A percentile compares a stretch with the other conserved stretches of the same genome.
phyloP scores from a whole-genome alignment of 2,113 vertebrate species.

The Nannobrachium achirus region DNA sequence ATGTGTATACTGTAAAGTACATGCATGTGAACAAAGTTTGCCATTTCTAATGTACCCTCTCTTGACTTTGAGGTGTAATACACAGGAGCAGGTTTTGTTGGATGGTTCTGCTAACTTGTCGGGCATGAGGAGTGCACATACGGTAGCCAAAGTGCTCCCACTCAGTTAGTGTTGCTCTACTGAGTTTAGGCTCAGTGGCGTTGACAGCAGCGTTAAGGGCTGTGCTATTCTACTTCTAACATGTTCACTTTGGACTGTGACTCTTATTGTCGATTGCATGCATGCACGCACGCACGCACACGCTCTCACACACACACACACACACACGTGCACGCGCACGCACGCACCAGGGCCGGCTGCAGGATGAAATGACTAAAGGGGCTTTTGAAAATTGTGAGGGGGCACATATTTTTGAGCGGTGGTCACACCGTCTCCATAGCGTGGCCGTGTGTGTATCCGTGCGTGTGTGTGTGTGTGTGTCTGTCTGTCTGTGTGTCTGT shows the following conservation, averaged over 20 bases:
- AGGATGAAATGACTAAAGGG: too few relatives aligned
- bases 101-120: slow-evolving; percentile 34
- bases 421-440: too few relatives aligned
- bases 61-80: slow-evolving; percentile 27
- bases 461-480: too few relatives aligned
- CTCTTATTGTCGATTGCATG: too few relatives aligned
- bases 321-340: too few relatives aligned
- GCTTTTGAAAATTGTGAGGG: too few relatives aligned
- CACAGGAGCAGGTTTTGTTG: slow-evolving; percentile 41
- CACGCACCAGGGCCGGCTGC: too few relatives aligned
- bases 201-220: slow-evolving; percentile 47
- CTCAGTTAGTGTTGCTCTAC: slow-evolving; percentile 36
- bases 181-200: slow-evolving; percentile 38
- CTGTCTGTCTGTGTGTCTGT: slow-evolving; percentile 13
- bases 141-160: slow-evolving; percentile 40
- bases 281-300: too few relatives aligned
- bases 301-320: too few relatives aligned
- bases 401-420: too few relatives aligned
- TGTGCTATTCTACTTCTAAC: slow-evolving; percentile 18
- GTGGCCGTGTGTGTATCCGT: too few relatives aligned
- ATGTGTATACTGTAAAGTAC: background rate
- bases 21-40: slow-evolving; percentile 7
- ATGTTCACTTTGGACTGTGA: too few relatives aligned
- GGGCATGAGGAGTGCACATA: slow-evolving; percentile 35
- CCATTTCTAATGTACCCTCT: slow-evolving; percentile 16